A percentile compares a stretch with the other conserved stretches of the same genome.
These are phyloP conservation scores for Ridgeia piscesae DNA, from an alignment of 1,140 invertebrate species.

Conservation along the genomic window DNA sequence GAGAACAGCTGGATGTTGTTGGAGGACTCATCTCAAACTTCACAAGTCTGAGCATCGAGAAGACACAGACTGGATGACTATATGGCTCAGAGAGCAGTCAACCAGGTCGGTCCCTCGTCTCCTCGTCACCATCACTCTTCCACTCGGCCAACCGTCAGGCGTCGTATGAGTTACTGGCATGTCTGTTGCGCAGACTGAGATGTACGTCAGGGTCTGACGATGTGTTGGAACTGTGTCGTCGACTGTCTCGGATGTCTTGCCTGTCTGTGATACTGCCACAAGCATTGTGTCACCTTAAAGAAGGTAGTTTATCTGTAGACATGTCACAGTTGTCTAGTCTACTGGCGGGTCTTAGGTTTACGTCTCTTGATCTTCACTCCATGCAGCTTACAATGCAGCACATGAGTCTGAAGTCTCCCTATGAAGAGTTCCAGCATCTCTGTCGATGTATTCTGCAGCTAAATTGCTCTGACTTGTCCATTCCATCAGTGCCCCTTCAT, in stretches of 20 bases:
- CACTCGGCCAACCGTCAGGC: not conserved
- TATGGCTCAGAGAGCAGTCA: not conserved
- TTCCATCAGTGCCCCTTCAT: not conserved
- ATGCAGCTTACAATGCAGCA: not conserved
- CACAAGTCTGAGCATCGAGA: conserved; percentile 11
- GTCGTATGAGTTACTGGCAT: not conserved
- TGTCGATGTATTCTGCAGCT: not conserved
- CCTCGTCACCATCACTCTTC: not conserved
- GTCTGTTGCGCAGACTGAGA: not conserved
- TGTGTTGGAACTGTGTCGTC: not conserved
- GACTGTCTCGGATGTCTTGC: not conserved
- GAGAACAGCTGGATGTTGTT: conserved; percentile 4
- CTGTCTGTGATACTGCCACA: not conserved
- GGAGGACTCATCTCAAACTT: conserved; percentile 11
- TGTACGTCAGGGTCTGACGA: not conserved
- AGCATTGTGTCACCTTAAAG: not conserved
- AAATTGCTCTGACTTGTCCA: not conserved
- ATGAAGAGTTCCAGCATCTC: not conserved
- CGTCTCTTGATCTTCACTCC: not conserved
- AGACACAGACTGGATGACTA: not conserved
- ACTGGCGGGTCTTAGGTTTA: not conserved
- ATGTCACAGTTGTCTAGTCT: not conserved
- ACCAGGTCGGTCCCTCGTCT: not conserved
- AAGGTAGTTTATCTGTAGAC: not conserved
- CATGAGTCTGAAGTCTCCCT: not conserved